Percentiles rank a stretch among this genome's conserved stretches.
Conservation (phyloP, 1,140 invertebrate genomes). For the Aporrectodea caliginosa region DNA sequence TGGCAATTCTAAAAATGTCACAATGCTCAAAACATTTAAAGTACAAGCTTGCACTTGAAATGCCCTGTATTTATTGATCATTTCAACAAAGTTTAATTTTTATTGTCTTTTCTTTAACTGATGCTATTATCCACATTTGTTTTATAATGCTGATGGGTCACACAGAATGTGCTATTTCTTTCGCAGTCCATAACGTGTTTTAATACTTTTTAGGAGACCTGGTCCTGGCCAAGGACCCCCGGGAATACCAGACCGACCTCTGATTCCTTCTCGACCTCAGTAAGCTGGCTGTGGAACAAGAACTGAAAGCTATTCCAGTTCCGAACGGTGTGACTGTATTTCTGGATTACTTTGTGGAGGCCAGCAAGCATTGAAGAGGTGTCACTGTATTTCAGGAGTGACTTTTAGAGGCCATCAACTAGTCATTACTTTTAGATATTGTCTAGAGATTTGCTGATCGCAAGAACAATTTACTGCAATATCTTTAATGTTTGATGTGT, state of each 20-base stretch:
- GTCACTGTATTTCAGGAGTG: background rate
- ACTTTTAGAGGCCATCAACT: background rate
- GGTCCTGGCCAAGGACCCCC: constrained; percentile 19
- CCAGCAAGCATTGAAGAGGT: too few relatives aligned
- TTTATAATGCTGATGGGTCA: too few relatives aligned
- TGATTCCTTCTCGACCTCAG: background rate
- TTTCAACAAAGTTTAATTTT: too few relatives aligned
- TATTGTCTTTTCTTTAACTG: too few relatives aligned
- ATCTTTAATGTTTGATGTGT: background rate
- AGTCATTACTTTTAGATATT: background rate
- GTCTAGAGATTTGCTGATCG: background rate
- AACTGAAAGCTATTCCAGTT: too few relatives aligned
- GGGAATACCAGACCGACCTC: constrained; percentile 16
- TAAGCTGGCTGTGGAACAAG: background rate
- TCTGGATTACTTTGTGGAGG: background rate
- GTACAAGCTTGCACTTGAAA: too few relatives aligned
- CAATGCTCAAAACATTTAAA: too few relatives aligned
- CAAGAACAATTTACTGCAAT: background rate
- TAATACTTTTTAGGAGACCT: constrained; percentile 19
- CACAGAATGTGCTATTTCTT: too few relatives aligned
- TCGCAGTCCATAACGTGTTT: too few relatives aligned
- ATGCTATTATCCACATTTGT: too few relatives aligned
- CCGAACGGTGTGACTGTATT: background rate
- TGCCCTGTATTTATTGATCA: too few relatives aligned
- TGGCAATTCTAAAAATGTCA: too few relatives aligned